phyloP scores from a whole-genome alignment of 2,888 invertebrate genomes.

The Melanchra persicariae region DNA sequence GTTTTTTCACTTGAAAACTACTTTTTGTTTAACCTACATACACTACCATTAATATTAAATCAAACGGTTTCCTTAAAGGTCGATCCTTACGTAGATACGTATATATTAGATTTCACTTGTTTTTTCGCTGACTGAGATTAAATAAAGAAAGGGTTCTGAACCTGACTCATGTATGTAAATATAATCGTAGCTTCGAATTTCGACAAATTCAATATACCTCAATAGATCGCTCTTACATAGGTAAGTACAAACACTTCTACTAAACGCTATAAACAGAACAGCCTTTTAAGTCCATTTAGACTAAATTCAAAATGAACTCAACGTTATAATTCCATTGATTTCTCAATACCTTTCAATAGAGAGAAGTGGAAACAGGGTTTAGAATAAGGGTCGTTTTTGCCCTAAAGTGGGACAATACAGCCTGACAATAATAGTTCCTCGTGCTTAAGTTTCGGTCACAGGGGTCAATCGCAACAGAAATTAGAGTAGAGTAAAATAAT shows the following conservation, averaged over 20 bases:
- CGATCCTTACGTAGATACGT: constrained; percentile 5
- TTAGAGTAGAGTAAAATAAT: too few relatives aligned
- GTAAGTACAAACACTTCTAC: background rate
- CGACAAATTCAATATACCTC: constrained; percentile 32
- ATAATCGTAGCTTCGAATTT: constrained; percentile 25
- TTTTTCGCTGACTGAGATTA: constrained; percentile 49
- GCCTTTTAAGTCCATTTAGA: background rate
- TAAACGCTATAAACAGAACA: background rate
- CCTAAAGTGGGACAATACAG: background rate
- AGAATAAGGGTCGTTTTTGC: background rate
- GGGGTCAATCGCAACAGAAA: background rate
- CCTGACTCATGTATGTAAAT: constrained; percentile 47
- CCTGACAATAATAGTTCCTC: background rate
- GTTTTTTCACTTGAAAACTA: constrained; percentile 1
- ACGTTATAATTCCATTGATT: background rate
- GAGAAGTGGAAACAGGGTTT: background rate
- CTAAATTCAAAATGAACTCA: background rate
- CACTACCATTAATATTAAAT: constrained; percentile 8
- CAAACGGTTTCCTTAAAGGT: constrained; percentile 14
- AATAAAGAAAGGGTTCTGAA: constrained; percentile 59
- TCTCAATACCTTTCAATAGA: background rate
- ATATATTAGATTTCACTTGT: constrained; percentile 28
- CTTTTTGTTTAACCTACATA: background rate
- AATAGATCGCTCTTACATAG: background rate
- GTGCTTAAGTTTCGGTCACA: background rate